Evolutionary conservation across 2,113 vertebrate genomes (phyloP), one percentile per base, ranked within the genome.

Genomic region (Phaetusa simplex): DNA sequence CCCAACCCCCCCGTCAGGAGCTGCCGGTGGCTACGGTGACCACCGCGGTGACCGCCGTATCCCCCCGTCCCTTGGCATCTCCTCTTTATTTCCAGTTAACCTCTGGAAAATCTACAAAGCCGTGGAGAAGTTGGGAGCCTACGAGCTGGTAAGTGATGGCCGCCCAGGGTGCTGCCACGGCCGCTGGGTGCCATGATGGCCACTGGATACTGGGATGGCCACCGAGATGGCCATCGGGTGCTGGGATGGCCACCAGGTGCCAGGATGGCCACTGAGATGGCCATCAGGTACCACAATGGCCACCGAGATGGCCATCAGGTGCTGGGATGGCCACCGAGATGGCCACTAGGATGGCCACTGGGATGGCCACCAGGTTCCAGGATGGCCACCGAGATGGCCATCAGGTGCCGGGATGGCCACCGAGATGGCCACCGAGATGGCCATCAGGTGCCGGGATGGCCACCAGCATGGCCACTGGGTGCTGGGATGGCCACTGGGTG

Each of bases 61-160:
- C 76, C 59, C 12, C 36, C 81, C 50, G 42, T 79, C 36, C 42
- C 82, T 13, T 36, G 1, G 20, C 47, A 47, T 40, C 52, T 64
- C 47, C 91, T 64, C 53, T 93, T 32, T 24, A 0, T 96, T 95
- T 38, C 19, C 97, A 99, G 99, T 99, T 98, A 99, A 99, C 97
- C 98, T 99, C 65, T 99, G 99, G 99, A 99, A 98, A 97, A 99
- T 99, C 97, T 99, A 99, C 98, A 99, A 99, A 94, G 99, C 99
- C 1, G 99, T 99, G 90, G 99, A 99, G 94, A 99, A 99, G 73
- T 96, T 99, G 72, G 99, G 99, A 34, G 99, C 99, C 93, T 99
- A 99, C 13, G 99, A 99, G 97, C 98, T 99, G 97, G 99, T 99
- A 96, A 98, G 99, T 71, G 42, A 2, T 1, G 50, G 47, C 47